Conservation (phyloP, 2,797 vertebrate genomes). For the Sardinella longiceps region DNA sequence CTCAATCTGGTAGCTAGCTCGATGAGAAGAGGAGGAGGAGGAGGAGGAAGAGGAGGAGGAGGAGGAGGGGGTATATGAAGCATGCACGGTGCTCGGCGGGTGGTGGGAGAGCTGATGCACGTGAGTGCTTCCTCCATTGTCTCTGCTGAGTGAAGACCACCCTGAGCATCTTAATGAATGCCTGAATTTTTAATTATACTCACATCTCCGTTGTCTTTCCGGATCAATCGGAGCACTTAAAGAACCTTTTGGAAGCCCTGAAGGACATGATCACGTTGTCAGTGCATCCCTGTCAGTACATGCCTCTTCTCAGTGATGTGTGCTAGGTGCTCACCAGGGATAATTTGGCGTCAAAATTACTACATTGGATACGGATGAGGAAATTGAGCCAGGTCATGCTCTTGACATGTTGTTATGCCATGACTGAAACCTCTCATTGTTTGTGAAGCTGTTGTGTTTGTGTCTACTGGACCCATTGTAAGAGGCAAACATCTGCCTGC, state of each 20-base stretch:
- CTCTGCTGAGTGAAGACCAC: background rate
- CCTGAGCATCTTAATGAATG: background rate
- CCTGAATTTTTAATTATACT: slow-evolving; percentile 3
- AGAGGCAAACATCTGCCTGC: background rate
- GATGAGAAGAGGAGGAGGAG: background rate
- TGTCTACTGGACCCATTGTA: background rate
- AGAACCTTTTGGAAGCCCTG: background rate
- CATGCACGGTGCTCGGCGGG: background rate
- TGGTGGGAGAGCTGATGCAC: background rate
- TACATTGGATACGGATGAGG: background rate
- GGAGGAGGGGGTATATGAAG: background rate
- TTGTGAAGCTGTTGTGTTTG: background rate
- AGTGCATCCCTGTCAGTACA: too few species aligned
- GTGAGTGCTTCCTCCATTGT: background rate
- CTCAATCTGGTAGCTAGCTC: background rate
- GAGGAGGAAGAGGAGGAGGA: background rate
- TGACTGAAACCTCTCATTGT: background rate
- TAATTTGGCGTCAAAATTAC: background rate
- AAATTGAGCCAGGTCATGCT: background rate
- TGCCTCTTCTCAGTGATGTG: background rate
- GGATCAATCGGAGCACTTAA: background rate
- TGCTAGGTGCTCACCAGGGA: background rate
- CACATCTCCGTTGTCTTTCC: background rate
- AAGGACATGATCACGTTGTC: background rate
- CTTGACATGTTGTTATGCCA: background rate